Evolutionary conservation across 2,113 vertebrate species (phyloP).

Genomic region (Coryphaenoides rupestris): DNA sequence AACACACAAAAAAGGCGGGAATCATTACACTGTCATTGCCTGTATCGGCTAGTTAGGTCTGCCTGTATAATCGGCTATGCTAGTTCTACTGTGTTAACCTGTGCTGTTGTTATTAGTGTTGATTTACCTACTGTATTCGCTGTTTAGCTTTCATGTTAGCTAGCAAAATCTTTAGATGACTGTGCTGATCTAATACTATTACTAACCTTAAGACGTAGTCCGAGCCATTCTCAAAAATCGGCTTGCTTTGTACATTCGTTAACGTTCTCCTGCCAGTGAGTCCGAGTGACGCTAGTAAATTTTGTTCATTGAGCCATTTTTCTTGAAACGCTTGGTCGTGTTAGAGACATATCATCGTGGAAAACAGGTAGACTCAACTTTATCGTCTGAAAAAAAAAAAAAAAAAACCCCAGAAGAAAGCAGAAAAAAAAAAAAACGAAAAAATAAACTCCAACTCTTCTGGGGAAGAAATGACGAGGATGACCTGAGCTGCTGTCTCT

Average conservation of each 20-base stretch:
- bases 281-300: slow-evolving; percentile 57
- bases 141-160: slow-evolving; percentile 59
- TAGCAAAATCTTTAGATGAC: slow-evolving; percentile 51
- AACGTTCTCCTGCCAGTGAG: slow-evolving; percentile 56
- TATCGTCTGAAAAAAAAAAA: slow-evolving; percentile 17
- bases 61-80: slow-evolving; percentile 58
- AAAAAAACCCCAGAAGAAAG: slow-evolving; percentile 13
- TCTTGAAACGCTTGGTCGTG: slow-evolving; percentile 25
- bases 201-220: slow-evolving; percentile 48
- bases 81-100: slow-evolving; percentile 63
- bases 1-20: slow-evolving; percentile 63
- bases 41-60: slow-evolving; percentile 51
- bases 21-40: slow-evolving; percentile 39
- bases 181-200: slow-evolving; percentile 45
- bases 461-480: slow-evolving; percentile 31
- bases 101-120: slow-evolving; percentile 67
- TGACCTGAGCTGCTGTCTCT: slow-evolving; percentile 61
- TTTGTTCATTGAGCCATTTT: slow-evolving; percentile 56
- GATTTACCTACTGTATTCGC: slow-evolving; percentile 64
- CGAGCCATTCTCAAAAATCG: slow-evolving; percentile 38
- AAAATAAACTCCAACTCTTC: slow-evolving; percentile 7
- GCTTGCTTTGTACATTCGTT: slow-evolving; percentile 61
- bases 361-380: slow-evolving; percentile 43
- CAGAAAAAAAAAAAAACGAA: not conserved
- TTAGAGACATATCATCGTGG: slow-evolving; percentile 21